Conservation (phyloP, 2,113 vertebrate species). For the Lepidothrix coronata region DNA sequence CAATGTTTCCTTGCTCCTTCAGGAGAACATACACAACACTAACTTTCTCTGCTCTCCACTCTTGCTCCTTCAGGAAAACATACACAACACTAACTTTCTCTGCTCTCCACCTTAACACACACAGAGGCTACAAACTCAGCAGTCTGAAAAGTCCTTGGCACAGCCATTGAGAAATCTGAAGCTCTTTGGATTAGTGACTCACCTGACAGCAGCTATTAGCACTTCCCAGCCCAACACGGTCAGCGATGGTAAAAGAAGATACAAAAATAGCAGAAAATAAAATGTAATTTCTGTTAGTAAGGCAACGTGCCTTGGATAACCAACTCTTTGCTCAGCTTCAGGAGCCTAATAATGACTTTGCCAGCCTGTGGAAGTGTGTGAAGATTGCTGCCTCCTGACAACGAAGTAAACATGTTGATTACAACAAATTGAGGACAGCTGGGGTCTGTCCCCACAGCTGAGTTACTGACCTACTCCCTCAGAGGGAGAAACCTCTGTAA, state of each 20-base stretch:
- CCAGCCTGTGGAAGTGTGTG: no score
- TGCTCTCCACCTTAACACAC: neutral
- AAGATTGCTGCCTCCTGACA: neutral
- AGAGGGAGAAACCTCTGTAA: neutral
- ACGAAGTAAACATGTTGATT: neutral
- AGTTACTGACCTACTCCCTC: neutral
- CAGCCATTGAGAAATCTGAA: neutral
- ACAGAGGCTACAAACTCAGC: neutral
- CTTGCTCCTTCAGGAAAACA: neutral
- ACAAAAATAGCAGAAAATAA: neutral
- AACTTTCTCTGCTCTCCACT: no score
- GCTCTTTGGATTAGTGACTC: neutral
- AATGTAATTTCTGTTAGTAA: neutral
- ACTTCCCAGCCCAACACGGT: neutral
- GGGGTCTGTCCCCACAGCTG: neutral
- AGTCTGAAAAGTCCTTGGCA: neutral
- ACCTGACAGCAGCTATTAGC: neutral
- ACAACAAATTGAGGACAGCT: neutral
- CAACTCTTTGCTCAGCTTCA: neutral
- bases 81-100: fast-evolving
- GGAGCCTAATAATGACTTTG: neutral
- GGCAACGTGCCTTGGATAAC: fast-evolving
- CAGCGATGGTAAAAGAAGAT: neutral
- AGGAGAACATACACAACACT: fast-evolving
- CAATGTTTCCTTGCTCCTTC: neutral